Conservation (phyloP, 2,888 invertebrate species). For the Tetragnatha montana region DNA sequence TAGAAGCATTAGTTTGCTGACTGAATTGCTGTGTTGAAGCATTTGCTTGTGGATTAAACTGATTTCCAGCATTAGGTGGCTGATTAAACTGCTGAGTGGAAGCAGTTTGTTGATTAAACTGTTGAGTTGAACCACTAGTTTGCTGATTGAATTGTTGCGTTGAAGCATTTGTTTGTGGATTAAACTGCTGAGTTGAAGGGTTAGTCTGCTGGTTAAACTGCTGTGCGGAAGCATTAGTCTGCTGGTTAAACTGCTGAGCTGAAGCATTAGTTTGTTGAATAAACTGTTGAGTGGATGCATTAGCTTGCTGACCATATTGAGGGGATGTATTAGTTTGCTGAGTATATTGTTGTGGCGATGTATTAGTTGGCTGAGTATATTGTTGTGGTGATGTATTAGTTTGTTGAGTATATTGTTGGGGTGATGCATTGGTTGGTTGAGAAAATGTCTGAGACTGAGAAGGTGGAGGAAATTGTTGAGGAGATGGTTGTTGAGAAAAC, state of each 20-base stretch:
- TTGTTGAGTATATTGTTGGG: slow-evolving; percentile 40
- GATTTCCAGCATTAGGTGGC: no score
- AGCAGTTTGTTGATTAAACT: slow-evolving; percentile 3
- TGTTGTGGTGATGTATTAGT: slow-evolving; percentile 30
- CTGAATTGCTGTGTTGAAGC: no score
- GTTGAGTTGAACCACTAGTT: slow-evolving; percentile 14
- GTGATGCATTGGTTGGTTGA: background rate
- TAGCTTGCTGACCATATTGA: slow-evolving; percentile 49
- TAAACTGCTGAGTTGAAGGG: slow-evolving; percentile 26
- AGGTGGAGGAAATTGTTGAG: slow-evolving; percentile 28
- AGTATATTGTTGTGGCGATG: slow-evolving; percentile 44
- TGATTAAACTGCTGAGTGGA: background rate
- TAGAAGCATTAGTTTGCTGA: no score
- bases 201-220: slow-evolving; percentile 19
- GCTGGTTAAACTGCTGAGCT: background rate
- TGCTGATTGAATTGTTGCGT: background rate
- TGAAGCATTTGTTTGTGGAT: slow-evolving; percentile 6
- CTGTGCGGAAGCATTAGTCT: background rate
- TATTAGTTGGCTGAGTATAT: slow-evolving; percentile 12
- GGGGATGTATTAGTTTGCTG: slow-evolving; percentile 49
- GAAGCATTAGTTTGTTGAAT: slow-evolving; percentile 5
- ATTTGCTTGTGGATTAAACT: no score
- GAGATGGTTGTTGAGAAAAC: slow-evolving; percentile 46
- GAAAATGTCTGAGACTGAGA: slow-evolving; percentile 22
- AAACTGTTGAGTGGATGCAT: slow-evolving; percentile 12